Evolutionary conservation across 1,140 invertebrate species (phyloP).

Genomic region (Mycetomoellerius zeteki): DNA sequence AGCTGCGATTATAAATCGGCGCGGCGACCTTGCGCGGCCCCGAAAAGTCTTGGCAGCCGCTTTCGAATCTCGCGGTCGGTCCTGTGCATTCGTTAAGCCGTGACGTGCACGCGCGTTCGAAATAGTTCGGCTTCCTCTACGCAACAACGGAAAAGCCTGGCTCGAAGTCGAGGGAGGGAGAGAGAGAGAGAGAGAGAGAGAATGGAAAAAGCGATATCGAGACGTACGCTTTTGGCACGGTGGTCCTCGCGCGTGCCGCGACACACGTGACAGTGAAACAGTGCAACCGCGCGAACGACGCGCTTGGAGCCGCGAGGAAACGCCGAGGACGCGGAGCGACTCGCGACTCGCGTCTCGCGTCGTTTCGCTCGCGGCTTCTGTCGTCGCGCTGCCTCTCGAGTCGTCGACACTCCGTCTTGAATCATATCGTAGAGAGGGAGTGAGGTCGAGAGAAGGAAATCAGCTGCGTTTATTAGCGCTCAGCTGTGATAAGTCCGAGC

Average conservation of each 20-base stretch:
- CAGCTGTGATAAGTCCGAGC: background rate
- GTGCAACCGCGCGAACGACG: slow-evolving; percentile 52
- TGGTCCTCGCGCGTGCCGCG: slow-evolving; percentile 39
- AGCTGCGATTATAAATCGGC: slow-evolving; percentile 47
- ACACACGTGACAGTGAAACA: slow-evolving; percentile 72
- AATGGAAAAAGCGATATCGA: slow-evolving; percentile 13
- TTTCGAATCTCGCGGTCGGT: slow-evolving; percentile 13
- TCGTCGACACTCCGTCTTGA: background rate
- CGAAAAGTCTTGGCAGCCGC: slow-evolving; percentile 65
- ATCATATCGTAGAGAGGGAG: background rate
- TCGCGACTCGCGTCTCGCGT: background rate
- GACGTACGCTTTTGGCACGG: slow-evolving; percentile 60
- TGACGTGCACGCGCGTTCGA: slow-evolving; percentile 56
- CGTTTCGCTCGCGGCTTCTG: background rate
- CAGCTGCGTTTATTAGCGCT: slow-evolving; percentile 22
- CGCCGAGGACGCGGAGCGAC: background rate
- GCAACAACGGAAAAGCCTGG: slow-evolving; percentile 15
- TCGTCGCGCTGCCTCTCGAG: background rate
- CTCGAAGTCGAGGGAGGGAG: background rate
- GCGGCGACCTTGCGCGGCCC: slow-evolving; percentile 70
- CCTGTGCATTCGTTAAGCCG: slow-evolving; percentile 8
- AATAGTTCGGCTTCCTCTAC: slow-evolving; percentile 50
- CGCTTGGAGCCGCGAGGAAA: background rate
- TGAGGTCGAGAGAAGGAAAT: background rate
- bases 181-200: background rate